A percentile compares a stretch with the other conserved stretches of the same genome.
Evolutionary conservation across 1,140 invertebrate species (phyloP).

Genomic region (Drosophila pseudoobscura): DNA sequence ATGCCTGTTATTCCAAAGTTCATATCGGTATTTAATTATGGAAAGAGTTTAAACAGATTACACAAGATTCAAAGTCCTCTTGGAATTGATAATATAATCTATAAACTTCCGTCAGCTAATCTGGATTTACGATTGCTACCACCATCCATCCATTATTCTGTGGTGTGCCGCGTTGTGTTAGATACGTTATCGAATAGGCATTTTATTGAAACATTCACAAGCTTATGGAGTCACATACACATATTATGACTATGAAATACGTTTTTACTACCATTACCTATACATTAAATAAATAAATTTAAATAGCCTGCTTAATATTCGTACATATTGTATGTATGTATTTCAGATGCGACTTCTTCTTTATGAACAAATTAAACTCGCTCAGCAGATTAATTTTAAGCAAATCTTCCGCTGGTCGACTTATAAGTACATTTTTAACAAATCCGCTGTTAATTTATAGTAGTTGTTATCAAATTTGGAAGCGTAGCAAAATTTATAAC

Average conservation of each 20-base stretch:
- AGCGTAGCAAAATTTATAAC: background rate
- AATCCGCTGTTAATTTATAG: background rate
- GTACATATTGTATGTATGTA: too few relatives aligned
- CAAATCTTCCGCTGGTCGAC: background rate
- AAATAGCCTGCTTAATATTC: too few relatives aligned
- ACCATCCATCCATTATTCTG: background rate
- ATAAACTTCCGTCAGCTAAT: slow-evolving; percentile 36
- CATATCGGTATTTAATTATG: background rate
- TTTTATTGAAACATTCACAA: too few relatives aligned
- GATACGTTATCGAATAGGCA: slow-evolving; percentile 1
- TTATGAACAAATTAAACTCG: background rate
- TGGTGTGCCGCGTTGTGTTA: background rate
- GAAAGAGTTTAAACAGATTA: background rate
- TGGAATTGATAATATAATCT: slow-evolving; percentile 25
- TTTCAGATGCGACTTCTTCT: too few relatives aligned
- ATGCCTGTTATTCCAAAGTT: slow-evolving; percentile 1
- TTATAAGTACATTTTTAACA: slow-evolving; percentile 3
- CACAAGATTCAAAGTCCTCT: slow-evolving; percentile 31
- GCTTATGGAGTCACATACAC: too few relatives aligned
- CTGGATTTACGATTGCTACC: slow-evolving; percentile 6
- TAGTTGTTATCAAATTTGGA: slow-evolving; percentile 9
- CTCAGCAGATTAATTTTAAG: slow-evolving; percentile 1
- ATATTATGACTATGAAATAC: too few relatives aligned
- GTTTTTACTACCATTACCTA: too few relatives aligned
- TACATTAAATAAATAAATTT: too few relatives aligned